phyloP scores from a whole-genome alignment of 2,113 vertebrate genomes.

The Macquaria australasica region DNA sequence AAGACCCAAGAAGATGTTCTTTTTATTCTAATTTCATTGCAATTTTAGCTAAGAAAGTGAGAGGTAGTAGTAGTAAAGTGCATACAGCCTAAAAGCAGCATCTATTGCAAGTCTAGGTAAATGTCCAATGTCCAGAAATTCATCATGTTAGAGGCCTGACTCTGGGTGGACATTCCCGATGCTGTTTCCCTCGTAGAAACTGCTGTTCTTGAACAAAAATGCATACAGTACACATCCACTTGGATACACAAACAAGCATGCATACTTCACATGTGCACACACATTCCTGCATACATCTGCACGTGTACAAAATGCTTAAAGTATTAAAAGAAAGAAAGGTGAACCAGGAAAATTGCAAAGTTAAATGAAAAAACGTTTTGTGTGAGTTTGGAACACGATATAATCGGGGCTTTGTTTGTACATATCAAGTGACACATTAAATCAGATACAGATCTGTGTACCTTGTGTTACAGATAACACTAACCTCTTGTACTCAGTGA shows the following conservation, averaged over 20 bases:
- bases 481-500: conserved; percentile 22
- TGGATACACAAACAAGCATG: background rate
- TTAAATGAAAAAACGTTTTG: background rate
- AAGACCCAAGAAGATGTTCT: background rate
- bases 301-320: background rate
- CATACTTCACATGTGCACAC: no score
- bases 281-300: background rate
- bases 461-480: conserved; percentile 6
- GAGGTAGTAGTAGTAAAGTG: background rate
- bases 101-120: background rate
- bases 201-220: background rate
- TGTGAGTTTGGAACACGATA: background rate
- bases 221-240: background rate
- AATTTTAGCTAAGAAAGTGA: background rate
- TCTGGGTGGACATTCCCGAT: background rate
- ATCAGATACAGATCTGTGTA: conserved; percentile 4
- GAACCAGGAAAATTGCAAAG: background rate
- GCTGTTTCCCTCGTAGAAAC: background rate
- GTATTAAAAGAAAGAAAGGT: background rate
- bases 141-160: background rate
- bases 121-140: background rate
- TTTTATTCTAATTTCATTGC: background rate
- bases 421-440: conserved; percentile 3
- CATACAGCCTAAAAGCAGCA: background rate
- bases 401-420: background rate